These are phyloP conservation scores for Bedellia somnulentella DNA, from an alignment of 2,888 invertebrate genomes.

Conservation along the genomic window DNA sequence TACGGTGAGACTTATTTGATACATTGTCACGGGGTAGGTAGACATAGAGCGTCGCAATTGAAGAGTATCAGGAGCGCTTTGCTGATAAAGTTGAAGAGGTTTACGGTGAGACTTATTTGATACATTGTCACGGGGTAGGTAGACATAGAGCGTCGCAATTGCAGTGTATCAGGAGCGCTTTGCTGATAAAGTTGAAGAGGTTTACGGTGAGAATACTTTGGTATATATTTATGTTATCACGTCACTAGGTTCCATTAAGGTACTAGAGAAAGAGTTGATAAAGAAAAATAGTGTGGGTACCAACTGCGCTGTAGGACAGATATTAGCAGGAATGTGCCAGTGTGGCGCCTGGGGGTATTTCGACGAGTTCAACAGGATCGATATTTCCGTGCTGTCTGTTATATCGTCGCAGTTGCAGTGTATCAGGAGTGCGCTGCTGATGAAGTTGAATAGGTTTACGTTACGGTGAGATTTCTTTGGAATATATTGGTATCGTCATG, in stretches of 20 bases:
- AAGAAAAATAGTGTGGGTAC: no score
- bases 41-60: constrained; percentile 85
- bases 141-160: constrained; percentile 88
- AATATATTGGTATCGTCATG: not conserved
- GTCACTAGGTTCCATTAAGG: no score
- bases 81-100: constrained; percentile 71
- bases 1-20: no score
- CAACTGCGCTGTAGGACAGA: constrained; percentile 57
- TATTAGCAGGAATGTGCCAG: constrained; percentile 76
- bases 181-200: constrained; percentile 71
- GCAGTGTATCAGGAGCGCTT: constrained; percentile 84
- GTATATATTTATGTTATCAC: no score
- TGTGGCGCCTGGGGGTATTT: constrained; percentile 97
- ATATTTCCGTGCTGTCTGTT: constrained; percentile 88
- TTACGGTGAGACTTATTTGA: constrained; percentile 77
- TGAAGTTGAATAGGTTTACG: constrained; percentile 73
- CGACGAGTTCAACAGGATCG: constrained; percentile 93
- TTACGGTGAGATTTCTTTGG: constrained; percentile 55
- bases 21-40: no score
- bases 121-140: no score
- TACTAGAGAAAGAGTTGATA: no score
- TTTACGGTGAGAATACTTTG: constrained; percentile 80
- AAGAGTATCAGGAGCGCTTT: constrained; percentile 87
- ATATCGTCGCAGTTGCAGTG: constrained; percentile 91
- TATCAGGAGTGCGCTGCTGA: constrained; percentile 79